Evolutionary conservation across 2,888 invertebrate species (phyloP), one percentile per base, ranked within the genome.

Genomic region (Antheraea assamensis): DNA sequence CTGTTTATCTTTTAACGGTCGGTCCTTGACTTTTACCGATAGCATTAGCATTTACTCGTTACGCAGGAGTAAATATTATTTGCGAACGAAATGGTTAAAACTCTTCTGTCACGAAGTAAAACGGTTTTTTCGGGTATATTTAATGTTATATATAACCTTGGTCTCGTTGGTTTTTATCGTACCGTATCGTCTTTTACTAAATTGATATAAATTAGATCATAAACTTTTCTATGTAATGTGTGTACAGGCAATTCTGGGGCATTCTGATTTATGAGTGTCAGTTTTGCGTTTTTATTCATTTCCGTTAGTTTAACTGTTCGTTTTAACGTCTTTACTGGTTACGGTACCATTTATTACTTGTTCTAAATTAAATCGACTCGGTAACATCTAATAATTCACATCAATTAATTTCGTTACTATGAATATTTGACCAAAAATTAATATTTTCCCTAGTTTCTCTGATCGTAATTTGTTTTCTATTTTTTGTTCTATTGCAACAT

Each of bases 31-130:
- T 82, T 89, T 84, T 83, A 85, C 83, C 80, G 81, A 85, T 84
- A 74, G 76, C 84, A 87, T 91, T 90, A 89, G 82, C 88, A 88
- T 91, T 87, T 82, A 77, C 86, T 83, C 80, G 82, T 82, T 81
- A 83, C 84, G 84, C 81, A 81, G 80, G 78, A 83, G 86, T 85
- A 86, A 85, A 87, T 83, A 82, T 75, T 82, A 80, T 79, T 84
- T 83, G 82, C 68, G 10, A 35, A 19, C 31, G 83, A 85, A 87
- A 85, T 84, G 82, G 85, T 83, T 83, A 82, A 83, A 90, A 88
- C 82, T 85, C 81, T 77, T 76, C 74, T 86, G 87, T 90, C 92
- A 92, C 92, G 90, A 91, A 87, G 75, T 80, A 78, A 78, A 83
- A 81, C 76, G 74, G 76, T 74, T 87, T 83, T 52, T 21, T 8